phyloP scores from a whole-genome alignment of 2,888 invertebrate genomes.

The Troides helena region DNA sequence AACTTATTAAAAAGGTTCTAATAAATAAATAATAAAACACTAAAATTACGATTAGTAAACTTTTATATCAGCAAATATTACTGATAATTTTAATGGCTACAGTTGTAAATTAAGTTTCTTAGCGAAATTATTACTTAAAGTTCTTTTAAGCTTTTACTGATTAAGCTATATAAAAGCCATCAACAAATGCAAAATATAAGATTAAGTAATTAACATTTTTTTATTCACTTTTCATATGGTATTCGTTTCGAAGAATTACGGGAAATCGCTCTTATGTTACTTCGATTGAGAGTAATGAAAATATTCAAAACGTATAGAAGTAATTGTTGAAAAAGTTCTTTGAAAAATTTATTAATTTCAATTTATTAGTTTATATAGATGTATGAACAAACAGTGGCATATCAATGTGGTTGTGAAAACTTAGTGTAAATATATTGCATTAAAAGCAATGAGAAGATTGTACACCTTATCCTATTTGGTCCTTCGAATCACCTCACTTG shows the following conservation, averaged over 20 bases:
- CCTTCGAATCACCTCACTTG: too few relatives aligned
- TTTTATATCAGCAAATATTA: not conserved
- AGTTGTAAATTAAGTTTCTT: not conserved
- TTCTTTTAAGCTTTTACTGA: not conserved
- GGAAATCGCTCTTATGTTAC: too few relatives aligned
- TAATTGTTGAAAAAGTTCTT: too few relatives aligned
- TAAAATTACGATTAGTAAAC: not conserved
- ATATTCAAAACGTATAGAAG: too few relatives aligned
- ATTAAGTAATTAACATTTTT: not conserved
- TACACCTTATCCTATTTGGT: too few relatives aligned
- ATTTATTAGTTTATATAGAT: too few relatives aligned
- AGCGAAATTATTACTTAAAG: not conserved
- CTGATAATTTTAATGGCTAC: slow-evolving; percentile 1
- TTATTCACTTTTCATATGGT: not conserved
- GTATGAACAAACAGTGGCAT: too few relatives aligned
- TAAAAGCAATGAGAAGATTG: too few relatives aligned
- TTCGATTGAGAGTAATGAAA: too few relatives aligned
- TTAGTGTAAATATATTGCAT: too few relatives aligned
- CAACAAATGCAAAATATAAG: not conserved
- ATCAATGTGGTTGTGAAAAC: too few relatives aligned
- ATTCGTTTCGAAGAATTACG: not conserved
- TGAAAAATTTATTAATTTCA: too few relatives aligned
- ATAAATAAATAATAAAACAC: slow-evolving; percentile 2
- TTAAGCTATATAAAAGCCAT: not conserved
- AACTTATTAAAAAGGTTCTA: not conserved